Evolutionary conservation across 1,140 invertebrate genomes (phyloP), one percentile per base, ranked within the genome.

Genomic region (Eciton burchellii): DNA sequence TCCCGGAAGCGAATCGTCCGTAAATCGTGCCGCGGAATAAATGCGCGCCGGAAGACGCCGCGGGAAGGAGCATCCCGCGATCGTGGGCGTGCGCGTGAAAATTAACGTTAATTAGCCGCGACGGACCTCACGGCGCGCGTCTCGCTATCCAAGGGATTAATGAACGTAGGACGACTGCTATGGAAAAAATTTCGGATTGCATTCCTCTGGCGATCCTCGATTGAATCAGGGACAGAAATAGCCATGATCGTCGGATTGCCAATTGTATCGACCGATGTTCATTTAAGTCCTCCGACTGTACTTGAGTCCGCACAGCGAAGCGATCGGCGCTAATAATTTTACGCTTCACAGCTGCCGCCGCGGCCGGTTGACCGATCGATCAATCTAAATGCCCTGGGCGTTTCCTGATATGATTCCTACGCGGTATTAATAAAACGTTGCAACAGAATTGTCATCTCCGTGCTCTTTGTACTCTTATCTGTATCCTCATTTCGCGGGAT

Each of bases 201-300:
- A 70, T 85, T 73, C 49, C 59, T 56, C 63, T 47, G 43, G 35
- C 60, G 83, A 85, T n/a, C n/a, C 68, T 73, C 68, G 74, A 79
- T 24, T 87, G 84, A 87, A 87, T 87, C 86, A 88, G 74, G 84
- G 84, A 84, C 84, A 84, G 81, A 88, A 89, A 89, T 89, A 89
- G 54, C 82, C 49, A 79, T 81, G 88, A 89, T 88, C 81, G 45
- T 65, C 47, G 19, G 52, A 82, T 86, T 77, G 65, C 76, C 88
- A 89, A 89, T 89, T 88, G 84, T 88, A 87, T 89, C 70, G 87
- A 81, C 62, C 81, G 66, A 87, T 87, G 70, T 73, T 84, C 83
- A 88, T 81, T 88, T 79, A 82, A 68, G n/a, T n/a, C n/a, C 60
- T 43, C 63, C 16, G 47, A 63, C 35, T 57, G 65, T 70, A n/a